These are phyloP conservation scores for Prietella phreatophila DNA, from an alignment of 2,113 vertebrate genomes.

Conservation along the genomic window DNA sequence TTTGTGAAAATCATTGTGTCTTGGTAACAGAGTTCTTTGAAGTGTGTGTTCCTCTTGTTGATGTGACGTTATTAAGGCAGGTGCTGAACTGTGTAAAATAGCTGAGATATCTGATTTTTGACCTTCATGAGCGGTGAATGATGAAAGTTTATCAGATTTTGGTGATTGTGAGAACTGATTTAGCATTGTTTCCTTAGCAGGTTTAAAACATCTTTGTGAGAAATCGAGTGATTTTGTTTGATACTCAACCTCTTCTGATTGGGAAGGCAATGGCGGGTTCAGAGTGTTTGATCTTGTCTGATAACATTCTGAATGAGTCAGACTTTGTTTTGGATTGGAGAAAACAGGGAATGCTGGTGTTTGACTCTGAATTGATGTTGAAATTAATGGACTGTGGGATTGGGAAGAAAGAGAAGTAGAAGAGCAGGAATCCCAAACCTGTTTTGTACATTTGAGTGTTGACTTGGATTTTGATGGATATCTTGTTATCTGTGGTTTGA, in stretches of 20 bases:
- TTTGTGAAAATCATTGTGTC: constrained; percentile 12
- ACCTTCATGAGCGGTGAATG: background rate
- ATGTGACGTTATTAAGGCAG: background rate
- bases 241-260: too few relatives aligned
- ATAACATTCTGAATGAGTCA: background rate
- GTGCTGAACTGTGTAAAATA: background rate
- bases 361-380: background rate
- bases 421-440: background rate
- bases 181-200: background rate
- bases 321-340: background rate
- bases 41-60: background rate
- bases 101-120: background rate
- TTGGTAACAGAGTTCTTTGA: background rate
- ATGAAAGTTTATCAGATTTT: background rate
- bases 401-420: background rate
- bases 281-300: background rate
- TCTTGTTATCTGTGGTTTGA: background rate
- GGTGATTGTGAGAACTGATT: background rate
- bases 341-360: background rate
- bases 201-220: background rate
- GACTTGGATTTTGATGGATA: background rate
- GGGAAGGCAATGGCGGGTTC: background rate
- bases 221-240: background rate
- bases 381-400: background rate
- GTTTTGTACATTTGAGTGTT: background rate